Evolutionary conservation across 92 coral and sea anemone species (phyloP), one percentile per base, ranked within the genome.

Genomic region (Desmophyllum pertusum): DNA sequence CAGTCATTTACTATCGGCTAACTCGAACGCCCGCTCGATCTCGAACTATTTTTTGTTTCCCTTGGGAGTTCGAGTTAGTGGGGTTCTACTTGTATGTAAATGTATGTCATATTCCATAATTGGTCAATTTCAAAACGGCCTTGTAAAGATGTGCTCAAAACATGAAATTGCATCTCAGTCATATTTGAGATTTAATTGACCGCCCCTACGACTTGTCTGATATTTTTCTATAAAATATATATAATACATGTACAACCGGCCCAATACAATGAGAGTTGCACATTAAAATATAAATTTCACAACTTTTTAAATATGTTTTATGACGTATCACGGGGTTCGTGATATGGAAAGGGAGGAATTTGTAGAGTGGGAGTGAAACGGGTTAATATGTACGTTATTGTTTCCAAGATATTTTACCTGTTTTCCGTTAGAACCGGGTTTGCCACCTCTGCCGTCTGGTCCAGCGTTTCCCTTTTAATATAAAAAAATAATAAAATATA

Each of bases 401-500:
- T 48, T 48, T 48, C 7, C 10, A 27, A 35, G 42, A 67, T 19
- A 67, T 21, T 74, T 77, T 42, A 72, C 85, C 85, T 53, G 70
- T 39, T 37, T 21, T 31, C 85, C 85, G 31, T 39, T 64, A 30
- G 66, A 15, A n/a, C 85, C 85, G 6, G 78, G 79, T 53, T n/a
- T 81, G 29, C 85, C 85, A 10, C 40, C 43, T 36, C 70, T 81
- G 70, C 85, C 85, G 29, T 4, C 30, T 38, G 78, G 78, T 31
- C 85, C 85, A 30, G 39, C 53, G 9, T 55, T 79, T 53, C 85
- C 85, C 85, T 81, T 30, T 52, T 7, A 10, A 25, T 5, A 81
- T 19, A 37, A 37, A 61, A 69, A 0, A 10, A 36, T 21, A 8
- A 35, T 45, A n/a, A n/a, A n/a, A 50, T 37, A 10, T 5, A 52